Evolutionary conservation across 2,113 vertebrate genomes (phyloP), one percentile per base, ranked within the genome.

Genomic region (Cervus canadensis): DNA sequence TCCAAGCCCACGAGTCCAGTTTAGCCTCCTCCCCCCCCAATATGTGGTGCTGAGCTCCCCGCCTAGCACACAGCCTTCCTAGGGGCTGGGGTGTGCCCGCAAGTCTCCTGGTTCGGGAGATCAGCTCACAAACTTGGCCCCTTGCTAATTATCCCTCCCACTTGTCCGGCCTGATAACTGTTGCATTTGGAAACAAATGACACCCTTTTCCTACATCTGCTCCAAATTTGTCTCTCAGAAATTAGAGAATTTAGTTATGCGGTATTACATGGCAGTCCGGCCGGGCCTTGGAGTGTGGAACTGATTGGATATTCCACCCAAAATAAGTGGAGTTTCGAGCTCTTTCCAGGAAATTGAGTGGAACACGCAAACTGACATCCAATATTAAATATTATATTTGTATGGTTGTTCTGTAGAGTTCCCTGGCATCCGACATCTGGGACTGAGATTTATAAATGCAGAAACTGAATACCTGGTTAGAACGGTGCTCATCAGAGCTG

Each of bases 281-380:
- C 97, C 0, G 7, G 98, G 97, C 98, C 94, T 79, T 89, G n/a
- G 91, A 94, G 98, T 87, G 96, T 92, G 97, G 98, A 98, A 98
- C 98, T 99, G 98, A 99, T 99, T 99, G 99, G 98, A 50, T 87
- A 97, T 48, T 98, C 98, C 89, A 91, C 98, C 98, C 98, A 96
- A 98, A 98, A 98, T 97, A 98, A 99, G 98, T 98, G 30, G 97
- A 98, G 97, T 98, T 99, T 99, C 98, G 98, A 99, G 98, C 98
- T 99, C 99, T 98, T 98, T 98, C 98, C 99, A 99, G 99, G 99
- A 99, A 99, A 99, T 99, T 99, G 99, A 99, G 98, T 99, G 98
- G 99, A 99, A 99, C 99, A 99, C 98, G 98, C 98, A 98, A 98
- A 98, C 99, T 98, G 98, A 99, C 99, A 99, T 99, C 98, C 64